Evolutionary conservation across 2,797 vertebrate species (phyloP).

Genomic region (Gymnoscopelus braueri): DNA sequence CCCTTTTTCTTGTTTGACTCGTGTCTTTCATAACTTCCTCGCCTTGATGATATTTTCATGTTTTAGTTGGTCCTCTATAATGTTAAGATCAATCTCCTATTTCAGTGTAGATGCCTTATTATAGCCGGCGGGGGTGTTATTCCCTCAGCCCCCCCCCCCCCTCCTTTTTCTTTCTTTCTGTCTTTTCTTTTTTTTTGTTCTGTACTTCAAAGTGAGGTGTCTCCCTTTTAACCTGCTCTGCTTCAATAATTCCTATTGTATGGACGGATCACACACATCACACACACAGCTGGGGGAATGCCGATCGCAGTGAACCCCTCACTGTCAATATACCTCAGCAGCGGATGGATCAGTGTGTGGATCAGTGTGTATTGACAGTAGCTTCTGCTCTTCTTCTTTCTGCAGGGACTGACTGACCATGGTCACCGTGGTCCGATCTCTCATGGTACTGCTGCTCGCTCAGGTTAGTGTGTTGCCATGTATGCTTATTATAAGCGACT

Average conservation of each 20-base stretch:
- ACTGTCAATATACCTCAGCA: conserved; percentile 61
- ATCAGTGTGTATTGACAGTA: conserved; percentile 67
- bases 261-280: conserved; percentile 31
- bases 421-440: conserved; percentile 94
- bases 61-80: conserved; percentile 48
- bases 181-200: conserved; percentile 54
- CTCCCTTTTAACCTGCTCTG: conserved; percentile 67
- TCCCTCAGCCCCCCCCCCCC: conserved; percentile 12
- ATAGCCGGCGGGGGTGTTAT: conserved; percentile 60
- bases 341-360: conserved; percentile 7
- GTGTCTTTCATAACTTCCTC: conserved; percentile 52
- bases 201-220: conserved; percentile 78
- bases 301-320: conserved; percentile 50
- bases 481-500: no score
- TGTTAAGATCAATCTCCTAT: conserved; percentile 65
- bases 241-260: conserved; percentile 66
- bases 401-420: conserved; percentile 94
- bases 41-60: conserved; percentile 66
- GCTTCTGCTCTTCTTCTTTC: conserved; percentile 57
- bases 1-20: conserved; percentile 45
- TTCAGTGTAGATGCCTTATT: conserved; percentile 49
- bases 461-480: conserved; percentile 33
- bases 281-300: conserved; percentile 49
- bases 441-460: conserved; percentile 97
- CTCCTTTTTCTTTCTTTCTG: neutral